Evolutionary conservation across 2,888 invertebrate species (phyloP), one percentile per base, ranked within the genome.

Genomic region (Gymnosoma rotundatum): DNA sequence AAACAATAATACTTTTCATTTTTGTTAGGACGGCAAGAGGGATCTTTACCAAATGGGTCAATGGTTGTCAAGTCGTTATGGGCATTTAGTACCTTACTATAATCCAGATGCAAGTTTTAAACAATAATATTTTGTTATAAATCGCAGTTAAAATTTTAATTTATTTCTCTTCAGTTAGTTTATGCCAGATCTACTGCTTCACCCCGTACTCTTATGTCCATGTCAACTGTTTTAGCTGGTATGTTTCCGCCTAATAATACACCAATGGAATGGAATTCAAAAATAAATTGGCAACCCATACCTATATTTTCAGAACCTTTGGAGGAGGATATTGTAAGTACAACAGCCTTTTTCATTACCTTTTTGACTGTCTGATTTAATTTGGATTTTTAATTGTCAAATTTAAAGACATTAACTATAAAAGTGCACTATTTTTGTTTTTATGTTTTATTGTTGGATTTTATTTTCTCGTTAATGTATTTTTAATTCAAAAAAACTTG

Each of bases 261-360:
- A 16, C 88, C 92, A 1, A 92, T 94, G 91, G 92, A 93, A 87
- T 94, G 95, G 95, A 94, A 94, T 88, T 82, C 91, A 56, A 89
- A 93, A 70, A 88, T 96, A n/a, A 91, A 93, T 78, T 97, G 97
- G 97, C 95, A 96, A 88, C 97, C 97, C 0, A 94, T 96, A 74
- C 95, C 96, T 1, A 93, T 96, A 1, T 94, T 94, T 88, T 94
- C 94, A 2, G 93, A 95, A 87, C 94, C 95, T 0, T 91, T 94
- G 7, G 90, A 93, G 1, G 91, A 93, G 75, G 96, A 96, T 89
- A 93, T 88, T 52, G 91, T 91, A 86, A 83, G 85, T 25, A 50
- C 45, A n/a, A n/a, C 4, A 14, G 1, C 1, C 1, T 14, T n/a
- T 42, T 18, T 18, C 12, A 25, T 56, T 14, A 14, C 5, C 25